phyloP scores from a whole-genome alignment of 2,113 vertebrate species.

The Meles meles region DNA sequence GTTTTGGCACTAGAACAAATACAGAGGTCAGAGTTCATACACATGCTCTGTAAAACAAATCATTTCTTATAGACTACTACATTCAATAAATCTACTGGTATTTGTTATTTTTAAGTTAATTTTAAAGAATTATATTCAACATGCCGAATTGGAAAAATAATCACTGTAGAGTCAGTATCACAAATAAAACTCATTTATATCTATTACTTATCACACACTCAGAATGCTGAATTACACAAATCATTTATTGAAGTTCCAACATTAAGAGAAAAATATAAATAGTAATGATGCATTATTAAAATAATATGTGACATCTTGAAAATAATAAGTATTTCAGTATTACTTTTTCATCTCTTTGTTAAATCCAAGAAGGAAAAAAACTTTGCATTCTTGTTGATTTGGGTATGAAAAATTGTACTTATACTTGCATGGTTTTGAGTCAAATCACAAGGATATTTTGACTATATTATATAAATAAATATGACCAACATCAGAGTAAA shows the following conservation, averaged over 20 bases:
- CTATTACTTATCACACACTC: slow-evolving; percentile 15
- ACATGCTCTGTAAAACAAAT: slow-evolving; percentile 51
- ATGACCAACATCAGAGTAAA: background rate
- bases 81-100: background rate
- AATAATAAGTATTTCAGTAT: background rate
- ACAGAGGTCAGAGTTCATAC: slow-evolving; percentile 61
- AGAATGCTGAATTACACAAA: slow-evolving; percentile 37
- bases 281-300: background rate
- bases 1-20: slow-evolving; percentile 68
- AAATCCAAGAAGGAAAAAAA: slow-evolving; percentile 16
- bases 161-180: background rate
- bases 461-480: background rate
- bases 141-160: background rate
- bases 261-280: slow-evolving; percentile 4
- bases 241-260: background rate
- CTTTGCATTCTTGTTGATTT: background rate
- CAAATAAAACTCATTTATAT: background rate
- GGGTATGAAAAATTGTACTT: background rate
- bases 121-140: slow-evolving; percentile 43
- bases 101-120: background rate
- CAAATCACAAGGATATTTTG: background rate
- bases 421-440: background rate
- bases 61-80: slow-evolving; percentile 10
- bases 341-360: slow-evolving; percentile 9
- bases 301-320: background rate